Percentiles rank a stretch among this genome's conserved stretches.
Conservation (phyloP, 2,113 vertebrate genomes). For the Spea bombifrons region DNA sequence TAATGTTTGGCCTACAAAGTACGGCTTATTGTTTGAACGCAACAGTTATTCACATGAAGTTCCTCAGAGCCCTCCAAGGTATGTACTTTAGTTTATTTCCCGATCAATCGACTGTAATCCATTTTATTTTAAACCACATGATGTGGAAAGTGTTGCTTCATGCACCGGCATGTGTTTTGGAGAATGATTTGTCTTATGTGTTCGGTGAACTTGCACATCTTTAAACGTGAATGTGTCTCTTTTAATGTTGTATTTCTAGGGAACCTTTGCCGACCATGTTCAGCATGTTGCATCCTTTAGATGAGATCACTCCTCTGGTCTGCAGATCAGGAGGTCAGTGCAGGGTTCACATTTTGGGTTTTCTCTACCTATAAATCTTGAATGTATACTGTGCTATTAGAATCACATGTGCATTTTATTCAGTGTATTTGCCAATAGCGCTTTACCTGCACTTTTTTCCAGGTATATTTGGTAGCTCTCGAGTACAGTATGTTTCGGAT, state of each 20-base stretch:
- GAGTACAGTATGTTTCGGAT: constrained; percentile 88
- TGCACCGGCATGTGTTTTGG: too few relatives aligned
- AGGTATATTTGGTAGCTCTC: constrained; percentile 76
- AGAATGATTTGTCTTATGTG: too few relatives aligned
- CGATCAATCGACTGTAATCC: neutral
- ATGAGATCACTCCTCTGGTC: constrained; percentile 90
- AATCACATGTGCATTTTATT: too few relatives aligned
- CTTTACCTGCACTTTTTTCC: too few relatives aligned
- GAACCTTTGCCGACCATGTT: constrained; percentile 91
- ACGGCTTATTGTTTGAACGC: constrained; percentile 88
- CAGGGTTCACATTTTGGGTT: too few relatives aligned
- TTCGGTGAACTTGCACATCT: too few relatives aligned
- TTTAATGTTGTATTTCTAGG: constrained; percentile 57
- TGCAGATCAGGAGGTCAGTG: constrained; percentile 84
- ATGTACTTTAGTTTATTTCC: constrained; percentile 4
- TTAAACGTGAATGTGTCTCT: too few relatives aligned
- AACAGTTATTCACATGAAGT: constrained; percentile 77
- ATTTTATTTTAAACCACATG: too few relatives aligned
- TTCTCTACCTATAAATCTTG: too few relatives aligned
- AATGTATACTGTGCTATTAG: too few relatives aligned
- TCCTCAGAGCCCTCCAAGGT: constrained; percentile 78
- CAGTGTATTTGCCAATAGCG: too few relatives aligned
- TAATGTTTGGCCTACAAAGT: constrained; percentile 89
- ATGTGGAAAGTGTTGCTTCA: too few relatives aligned
- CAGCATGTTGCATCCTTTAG: constrained; percentile 94